Conservation (phyloP, 2,113 vertebrate species). For the human (Homo sapiens) region GRCh38 chr12:82647001-82647500, state of each 20-base stretch:
- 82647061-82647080: slow-evolving; percentile 62
- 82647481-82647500: background rate
- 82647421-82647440: background rate
- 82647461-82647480: background rate
- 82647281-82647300: background rate
- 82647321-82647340: slow-evolving; percentile 45
- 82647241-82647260: slow-evolving; percentile 2
- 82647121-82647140: slow-evolving; percentile 49
- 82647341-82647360: slow-evolving; percentile 60
- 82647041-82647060: slow-evolving; percentile 55
- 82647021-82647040: background rate
- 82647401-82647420: background rate
- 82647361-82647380: slow-evolving; percentile 16
- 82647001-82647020: background rate
- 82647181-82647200: slow-evolving; percentile 64
- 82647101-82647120: slow-evolving; percentile 74
- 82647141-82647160: slow-evolving; percentile 79
- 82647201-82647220: slow-evolving; percentile 80
- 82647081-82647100: slow-evolving; percentile 64
- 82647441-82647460: background rate
- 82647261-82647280: background rate
- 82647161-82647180: slow-evolving; percentile 84
- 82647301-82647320: background rate
- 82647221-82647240: slow-evolving; percentile 63
- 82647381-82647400: slow-evolving; percentile 56